Conservation (phyloP, 2,888 invertebrate species). For the Luperina nickerlii region DNA sequence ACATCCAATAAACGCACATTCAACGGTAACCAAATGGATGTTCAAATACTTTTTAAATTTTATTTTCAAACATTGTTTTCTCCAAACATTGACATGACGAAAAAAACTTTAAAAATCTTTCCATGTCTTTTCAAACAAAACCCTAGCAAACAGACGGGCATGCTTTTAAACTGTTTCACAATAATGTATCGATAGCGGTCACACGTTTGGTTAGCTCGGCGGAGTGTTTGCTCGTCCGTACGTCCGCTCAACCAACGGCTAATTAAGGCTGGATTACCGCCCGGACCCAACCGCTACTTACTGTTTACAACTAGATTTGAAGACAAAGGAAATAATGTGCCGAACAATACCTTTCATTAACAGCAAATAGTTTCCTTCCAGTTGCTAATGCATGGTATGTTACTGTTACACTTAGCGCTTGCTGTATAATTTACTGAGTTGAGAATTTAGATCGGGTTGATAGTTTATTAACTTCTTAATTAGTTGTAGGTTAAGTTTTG, state of each 20-base stretch:
- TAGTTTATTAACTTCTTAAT: constrained; percentile 14
- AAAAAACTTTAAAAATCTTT: not conserved
- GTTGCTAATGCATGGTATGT: constrained; percentile 52
- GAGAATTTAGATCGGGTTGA: not conserved
- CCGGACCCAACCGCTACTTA: constrained; percentile 84
- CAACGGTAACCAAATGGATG: not conserved
- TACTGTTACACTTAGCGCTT: constrained; percentile 52
- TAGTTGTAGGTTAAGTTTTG: not conserved
- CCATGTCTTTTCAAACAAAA: not conserved
- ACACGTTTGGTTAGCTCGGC: constrained; percentile 44
- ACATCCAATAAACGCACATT: not conserved
- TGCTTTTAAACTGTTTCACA: constrained; percentile 14
- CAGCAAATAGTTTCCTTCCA: constrained; percentile 71
- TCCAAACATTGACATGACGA: not conserved
- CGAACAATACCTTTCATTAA: constrained; percentile 82
- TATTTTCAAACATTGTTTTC: not conserved
- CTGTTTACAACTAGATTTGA: constrained; percentile 86
- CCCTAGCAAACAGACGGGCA: not conserved
- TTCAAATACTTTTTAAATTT: not conserved
- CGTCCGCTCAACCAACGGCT: constrained; percentile 83
- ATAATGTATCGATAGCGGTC: constrained; percentile 37
- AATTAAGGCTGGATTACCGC: constrained; percentile 89
- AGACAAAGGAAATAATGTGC: constrained; percentile 87
- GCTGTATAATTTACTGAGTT: constrained; percentile 20
- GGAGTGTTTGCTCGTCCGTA: constrained; percentile 71